These are phyloP conservation scores for Crenichthys baileyi DNA, from an alignment of 2,797 vertebrate species.

Conservation along the genomic window DNA sequence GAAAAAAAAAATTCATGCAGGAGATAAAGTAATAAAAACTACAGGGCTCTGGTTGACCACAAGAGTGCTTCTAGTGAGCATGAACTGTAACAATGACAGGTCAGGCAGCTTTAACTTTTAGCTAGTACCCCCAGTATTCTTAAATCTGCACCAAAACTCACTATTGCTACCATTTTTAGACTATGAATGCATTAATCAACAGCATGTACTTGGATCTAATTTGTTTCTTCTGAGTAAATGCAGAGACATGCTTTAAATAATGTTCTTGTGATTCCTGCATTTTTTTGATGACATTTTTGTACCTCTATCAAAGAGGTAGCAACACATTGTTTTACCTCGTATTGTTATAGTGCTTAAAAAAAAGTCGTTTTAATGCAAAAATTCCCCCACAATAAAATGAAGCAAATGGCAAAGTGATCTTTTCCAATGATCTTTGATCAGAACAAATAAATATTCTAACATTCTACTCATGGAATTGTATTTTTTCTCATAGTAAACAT, in stretches of 20 bases:
- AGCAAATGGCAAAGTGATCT: not conserved
- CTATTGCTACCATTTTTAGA: not conserved
- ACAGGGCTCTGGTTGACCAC: constrained; percentile 41
- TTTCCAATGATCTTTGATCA: not conserved
- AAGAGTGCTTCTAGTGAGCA: constrained; percentile 13
- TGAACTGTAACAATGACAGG: not conserved
- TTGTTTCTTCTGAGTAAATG: not conserved
- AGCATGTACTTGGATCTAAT: not conserved
- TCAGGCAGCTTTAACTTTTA: no score
- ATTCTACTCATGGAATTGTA: not conserved
- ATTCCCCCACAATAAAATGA: not conserved
- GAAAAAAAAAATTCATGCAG: constrained; percentile 42
- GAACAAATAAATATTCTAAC: no score
- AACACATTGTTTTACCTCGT: no score
- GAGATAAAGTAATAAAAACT: constrained; percentile 45
- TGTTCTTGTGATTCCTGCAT: no score
- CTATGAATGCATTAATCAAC: not conserved
- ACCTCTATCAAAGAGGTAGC: no score
- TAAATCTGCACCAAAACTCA: not conserved
- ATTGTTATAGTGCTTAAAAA: no score
- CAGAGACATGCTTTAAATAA: no score
- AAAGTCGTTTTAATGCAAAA: not conserved
- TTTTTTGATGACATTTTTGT: no score
- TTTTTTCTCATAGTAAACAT: not conserved
- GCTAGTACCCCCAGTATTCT: no score